Evolutionary conservation across 2,113 vertebrate species (phyloP), one percentile per base, ranked within the genome.

Genomic region (Passer domesticus): DNA sequence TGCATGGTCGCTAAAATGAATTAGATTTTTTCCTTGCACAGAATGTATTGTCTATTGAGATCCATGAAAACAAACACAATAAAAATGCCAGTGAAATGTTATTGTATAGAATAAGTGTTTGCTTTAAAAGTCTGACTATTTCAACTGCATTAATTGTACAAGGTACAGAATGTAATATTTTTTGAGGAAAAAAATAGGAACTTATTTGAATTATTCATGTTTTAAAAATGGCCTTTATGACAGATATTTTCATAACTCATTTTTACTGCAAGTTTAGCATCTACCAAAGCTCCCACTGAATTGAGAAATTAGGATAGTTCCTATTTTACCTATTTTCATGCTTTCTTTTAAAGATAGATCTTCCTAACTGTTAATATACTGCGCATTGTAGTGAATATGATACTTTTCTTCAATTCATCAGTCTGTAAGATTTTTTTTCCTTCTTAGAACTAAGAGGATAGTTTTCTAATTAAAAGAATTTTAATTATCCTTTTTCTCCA

Each of bases 231-330:
- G 82, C 47, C 47, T 94, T 41, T 93, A 70, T 94, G 85, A 92
- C 76, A 96, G 76, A 44, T 96, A 74, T 95, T 93, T 94, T 90
- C 72, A 81, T 96, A 93, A 90, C 35, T 90, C 56, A 90, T 88
- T 96, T 96, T 96, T 96, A 94, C 64, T 94, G 87, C 52, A 78
- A 81, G n/a, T 88, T 93, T 94, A 83, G n/a, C 31, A 68, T 30
- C 70, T 62, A 95, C 44, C 68, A 80, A 86, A 92, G 88, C 56
- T 93, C 33, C 30, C 20, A 94, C 69, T 46, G 44, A 89, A 86
- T 30, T 94, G 64, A 86, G 79, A 92, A 92, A 92, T 89, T 89
- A 83, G 28, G 59, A n/a, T 77, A 88, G 55, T 83, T 93, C n/a
- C 7, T 63, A 37, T 86, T 95, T 93, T 87, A 88, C 28, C 47